Evolutionary conservation across 2,888 invertebrate species (phyloP).

Genomic region (Drosophila mimica): DNA sequence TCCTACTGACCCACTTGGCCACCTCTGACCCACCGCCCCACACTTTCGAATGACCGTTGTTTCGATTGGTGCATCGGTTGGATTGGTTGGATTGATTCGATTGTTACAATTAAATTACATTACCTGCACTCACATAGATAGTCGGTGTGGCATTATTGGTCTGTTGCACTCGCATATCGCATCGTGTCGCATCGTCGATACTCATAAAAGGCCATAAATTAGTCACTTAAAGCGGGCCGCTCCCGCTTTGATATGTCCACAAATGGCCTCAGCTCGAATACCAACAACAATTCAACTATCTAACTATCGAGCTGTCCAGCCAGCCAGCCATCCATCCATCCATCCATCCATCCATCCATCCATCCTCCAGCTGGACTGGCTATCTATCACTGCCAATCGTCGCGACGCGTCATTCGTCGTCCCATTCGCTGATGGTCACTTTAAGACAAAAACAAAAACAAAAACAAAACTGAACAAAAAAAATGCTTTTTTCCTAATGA

Average conservation of each 20-base stretch:
- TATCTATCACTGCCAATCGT: conserved; percentile 77
- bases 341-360: conserved; percentile 43
- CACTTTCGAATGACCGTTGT: conserved; percentile 35
- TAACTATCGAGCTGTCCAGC: conserved; percentile 32
- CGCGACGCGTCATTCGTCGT: conserved; percentile 15
- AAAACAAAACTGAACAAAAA: too few relatives aligned
- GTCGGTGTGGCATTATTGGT: conserved; percentile 18
- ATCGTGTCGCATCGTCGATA: conserved; percentile 22
- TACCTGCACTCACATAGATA: conserved; percentile 34
- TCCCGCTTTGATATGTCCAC: conserved; percentile 73
- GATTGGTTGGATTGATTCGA: conserved; percentile 28
- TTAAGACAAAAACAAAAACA: background rate
- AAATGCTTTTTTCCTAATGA: conserved; percentile 54
- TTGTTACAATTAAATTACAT: conserved; percentile 63
- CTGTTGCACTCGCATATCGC: conserved; percentile 45
- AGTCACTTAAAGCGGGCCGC: conserved; percentile 78
- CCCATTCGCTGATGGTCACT: conserved; percentile 35
- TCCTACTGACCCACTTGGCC: background rate
- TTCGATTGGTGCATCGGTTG: conserved; percentile 15
- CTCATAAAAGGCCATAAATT: conserved; percentile 80
- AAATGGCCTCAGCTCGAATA: conserved; percentile 69
- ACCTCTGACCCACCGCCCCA: background rate
- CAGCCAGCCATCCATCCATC: conserved; percentile 17
- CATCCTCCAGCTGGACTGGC: conserved; percentile 46
- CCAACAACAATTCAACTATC: conserved; percentile 42